Evolutionary conservation across 2,113 vertebrate genomes (phyloP), one percentile per base, ranked within the genome.

Genomic region (Lampris megalopsis): DNA sequence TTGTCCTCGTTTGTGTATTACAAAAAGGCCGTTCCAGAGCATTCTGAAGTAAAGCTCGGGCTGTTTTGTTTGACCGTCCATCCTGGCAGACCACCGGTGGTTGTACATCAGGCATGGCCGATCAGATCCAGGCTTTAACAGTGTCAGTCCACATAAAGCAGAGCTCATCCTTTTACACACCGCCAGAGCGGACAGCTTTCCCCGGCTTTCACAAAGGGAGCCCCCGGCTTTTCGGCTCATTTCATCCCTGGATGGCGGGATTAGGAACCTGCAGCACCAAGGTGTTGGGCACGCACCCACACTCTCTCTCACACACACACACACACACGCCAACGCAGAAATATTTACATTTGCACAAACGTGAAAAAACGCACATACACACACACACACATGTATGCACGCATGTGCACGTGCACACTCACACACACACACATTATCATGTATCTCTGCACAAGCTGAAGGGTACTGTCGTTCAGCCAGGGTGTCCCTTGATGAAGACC

Each of bases 401-500:
- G 1, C 24, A 24, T 24, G 24, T 24, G 24, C 54, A 57, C 54
- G 36, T 35, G 36, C 13, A 57, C 3, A 62, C 60, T 42, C 53
- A 71, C 56, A 62, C 60, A 60, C 40, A 85, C 13, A 35, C 63
- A 65, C 50, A 67, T 59, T 62, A 41, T 78, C 63, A 49, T 63
- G 9, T n/a, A 52, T 57, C 59, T 83, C 68, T 74, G 24, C 45
- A 62, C 57, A n/a, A 81, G 68, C 49, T 36, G 38, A 69, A 88
- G 64, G 36, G 40, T 70, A 54, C 42, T 83, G 77, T 88, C 77
- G 79, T 61, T 50, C 42, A 67, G 78, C 68, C 68, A 71, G 75
- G 71, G 91, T 86, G 91, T 91, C 65, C 68, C 41, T 13, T 90
- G 89, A 94, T 84, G 74, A 85, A 92, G 77, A 84, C 83, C 91